Evolutionary conservation across 2,888 invertebrate genomes (phyloP), one percentile per base, ranked within the genome.

Genomic region (Plutella xylostella): DNA sequence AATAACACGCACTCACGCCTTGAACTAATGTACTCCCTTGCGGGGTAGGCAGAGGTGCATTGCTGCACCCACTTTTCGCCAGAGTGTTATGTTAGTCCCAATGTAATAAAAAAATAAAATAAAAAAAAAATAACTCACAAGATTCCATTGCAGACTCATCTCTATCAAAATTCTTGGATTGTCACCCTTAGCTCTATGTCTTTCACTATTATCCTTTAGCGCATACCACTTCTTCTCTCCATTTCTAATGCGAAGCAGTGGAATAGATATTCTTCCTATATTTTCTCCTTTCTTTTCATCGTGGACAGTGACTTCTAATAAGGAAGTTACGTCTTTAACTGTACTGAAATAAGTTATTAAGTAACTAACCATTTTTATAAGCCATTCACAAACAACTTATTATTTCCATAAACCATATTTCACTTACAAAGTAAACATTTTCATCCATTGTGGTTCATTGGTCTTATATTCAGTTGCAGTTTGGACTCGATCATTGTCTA

Each of bases 391-490:
- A 6, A 9, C 5, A 22, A 22, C 22, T 6, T 6, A 6, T 6
- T 5, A 22, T 6, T 22, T 22, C 5, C 22, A 22, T 22, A 22
- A 6, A 22, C 22, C 5, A 22, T 22, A 22, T 22, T 22, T 22
- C 9, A 43, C 92, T 88, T 79, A 96, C 95, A 98, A 97, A 31
- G 92, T 93, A 72, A 98, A 98, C 55, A 96, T 92, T 76, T 98
- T 98, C 83, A 97, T 96, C 98, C 98, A 99, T 55, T 90, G 94
- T 0, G 98, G 98, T 45, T 92, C 88, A 30, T 95, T 84, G 0
- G 98, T 99, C 79, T 97, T 97, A 68, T 94, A 94, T 72, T 97
- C 97, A 0, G 98, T 98, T 70, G 97, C 95, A 0, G 98, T 98
- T 75, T 97, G 97, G 12, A 97, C 82, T 38, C 98, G 87, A 20